Conservation (phyloP, 2,888 invertebrate genomes). For the Euclidia mi region DNA sequence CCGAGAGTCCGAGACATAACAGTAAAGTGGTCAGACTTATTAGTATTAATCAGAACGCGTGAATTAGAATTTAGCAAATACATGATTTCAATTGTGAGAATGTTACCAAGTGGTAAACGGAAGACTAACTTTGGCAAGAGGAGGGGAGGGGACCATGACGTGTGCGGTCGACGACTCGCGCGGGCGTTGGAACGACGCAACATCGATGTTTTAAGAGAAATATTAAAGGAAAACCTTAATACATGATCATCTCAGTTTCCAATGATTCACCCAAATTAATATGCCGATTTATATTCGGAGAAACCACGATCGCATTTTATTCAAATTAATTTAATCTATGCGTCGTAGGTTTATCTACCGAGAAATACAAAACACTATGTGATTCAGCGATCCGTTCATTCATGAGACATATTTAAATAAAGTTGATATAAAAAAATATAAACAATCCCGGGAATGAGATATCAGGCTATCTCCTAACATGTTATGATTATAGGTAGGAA, state of each 20-base stretch:
- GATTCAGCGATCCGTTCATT: no score
- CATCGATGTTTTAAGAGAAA: constrained; percentile 59
- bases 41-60: constrained; percentile 66
- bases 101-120: constrained; percentile 46
- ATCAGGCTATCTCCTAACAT: no score
- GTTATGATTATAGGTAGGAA: no score
- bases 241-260: constrained; percentile 42
- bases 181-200: constrained; percentile 49
- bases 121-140: constrained; percentile 49
- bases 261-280: constrained; percentile 59
- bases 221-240: constrained; percentile 61
- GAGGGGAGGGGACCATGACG: constrained; percentile 52
- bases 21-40: constrained; percentile 62
- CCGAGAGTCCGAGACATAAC: constrained; percentile 50
- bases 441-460: no score
- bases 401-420: no score
- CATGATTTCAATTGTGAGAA: constrained; percentile 44
- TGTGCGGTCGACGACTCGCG: constrained; percentile 72
- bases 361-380: no score
- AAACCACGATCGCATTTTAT: no score
- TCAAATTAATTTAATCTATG: no score
- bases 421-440: no score
- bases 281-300: constrained; percentile 7
- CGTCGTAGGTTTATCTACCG: no score
- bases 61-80: constrained; percentile 60